Base-by-base conservation (phyloP, 2,888 invertebrate genomes). In the Gastrophysa polygoni region DNA sequence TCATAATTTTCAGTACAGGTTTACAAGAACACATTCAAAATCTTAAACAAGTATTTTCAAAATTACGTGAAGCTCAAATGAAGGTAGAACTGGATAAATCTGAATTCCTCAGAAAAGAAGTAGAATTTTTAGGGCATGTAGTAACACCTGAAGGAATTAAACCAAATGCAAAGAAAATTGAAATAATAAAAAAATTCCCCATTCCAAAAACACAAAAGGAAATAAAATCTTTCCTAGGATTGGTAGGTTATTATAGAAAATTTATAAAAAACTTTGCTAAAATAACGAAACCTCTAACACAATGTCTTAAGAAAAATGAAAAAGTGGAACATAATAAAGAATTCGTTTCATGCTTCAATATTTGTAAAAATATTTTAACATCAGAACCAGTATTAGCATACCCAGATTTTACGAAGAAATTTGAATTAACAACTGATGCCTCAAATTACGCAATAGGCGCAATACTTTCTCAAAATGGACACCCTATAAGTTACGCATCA, bases 51-150 rank as follows among this genome's bases (percentile, higher is more conserved):
- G 51, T 64, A 21, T 62, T 61, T 52, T 5, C 43, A 6, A 49
- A 18, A 32, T 34, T 64, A 6, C 46, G 43, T 17, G 50, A 43
- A 55, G 48, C 32, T 1, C 68, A 70, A 29, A 56, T 77, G 6
- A 73, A 75, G 65, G 58, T 74, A 11, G 72, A 75, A 59, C 17
- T 71, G 5, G 69, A 71, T 18, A 75, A 75, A 64, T 71, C 59
- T 0, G 68, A 75, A 59, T 75, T 75, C 50, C 48, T 74, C 5
- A 60, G 59, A 44, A 70, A 71, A 18, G 69, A 71, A 67, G 64
- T 77, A 1, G 68, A 71, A 29, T 79, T 71, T 59, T 65, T 80
- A 14, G 78, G 78, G 3, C 77, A 77, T 54, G 52, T 77, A 4
- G 68, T 80, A 7, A 72, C 77, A 3, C 63, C 73, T 1, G 71